phyloP scores from a whole-genome alignment of 2,797 vertebrate species.

The Smutsia temminckii region DNA sequence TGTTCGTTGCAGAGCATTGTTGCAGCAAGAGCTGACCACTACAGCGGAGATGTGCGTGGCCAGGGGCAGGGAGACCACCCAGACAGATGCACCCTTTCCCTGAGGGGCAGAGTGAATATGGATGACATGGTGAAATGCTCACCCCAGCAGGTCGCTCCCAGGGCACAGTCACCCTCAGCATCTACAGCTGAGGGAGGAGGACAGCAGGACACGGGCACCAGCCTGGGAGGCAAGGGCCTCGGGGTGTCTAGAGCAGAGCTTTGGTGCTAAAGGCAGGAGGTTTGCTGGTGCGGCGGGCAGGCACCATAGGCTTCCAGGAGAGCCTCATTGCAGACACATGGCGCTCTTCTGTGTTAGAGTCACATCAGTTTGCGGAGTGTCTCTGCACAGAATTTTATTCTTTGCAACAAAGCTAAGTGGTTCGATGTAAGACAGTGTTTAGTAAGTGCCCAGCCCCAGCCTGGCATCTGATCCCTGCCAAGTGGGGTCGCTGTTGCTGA shows the following conservation, averaged over 20 bases:
- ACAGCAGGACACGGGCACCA: rapidly evolving
- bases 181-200: rapidly evolving
- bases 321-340: neutral
- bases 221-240: neutral
- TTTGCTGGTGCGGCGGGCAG: rapidly evolving
- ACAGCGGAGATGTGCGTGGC: rapidly evolving
- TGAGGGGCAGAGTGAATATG: rapidly evolving
- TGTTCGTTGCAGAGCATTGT: neutral
- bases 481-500: rapidly evolving
- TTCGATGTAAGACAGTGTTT: rapidly evolving
- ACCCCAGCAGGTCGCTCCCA: rapidly evolving
- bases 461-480: rapidly evolving
- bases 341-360: too few species aligned
- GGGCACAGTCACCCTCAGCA: neutral
- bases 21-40: neutral
- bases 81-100: neutral
- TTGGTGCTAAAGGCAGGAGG: rapidly evolving
- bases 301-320: rapidly evolving
- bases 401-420: neutral
- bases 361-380: neutral
- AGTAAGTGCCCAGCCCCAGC: neutral
- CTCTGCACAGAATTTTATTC: neutral
- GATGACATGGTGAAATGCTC: rapidly evolving
- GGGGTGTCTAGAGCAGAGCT: neutral
- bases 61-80: neutral